phyloP scores from a whole-genome alignment of 2,888 invertebrate species.

The Deilephila porcellus region DNA sequence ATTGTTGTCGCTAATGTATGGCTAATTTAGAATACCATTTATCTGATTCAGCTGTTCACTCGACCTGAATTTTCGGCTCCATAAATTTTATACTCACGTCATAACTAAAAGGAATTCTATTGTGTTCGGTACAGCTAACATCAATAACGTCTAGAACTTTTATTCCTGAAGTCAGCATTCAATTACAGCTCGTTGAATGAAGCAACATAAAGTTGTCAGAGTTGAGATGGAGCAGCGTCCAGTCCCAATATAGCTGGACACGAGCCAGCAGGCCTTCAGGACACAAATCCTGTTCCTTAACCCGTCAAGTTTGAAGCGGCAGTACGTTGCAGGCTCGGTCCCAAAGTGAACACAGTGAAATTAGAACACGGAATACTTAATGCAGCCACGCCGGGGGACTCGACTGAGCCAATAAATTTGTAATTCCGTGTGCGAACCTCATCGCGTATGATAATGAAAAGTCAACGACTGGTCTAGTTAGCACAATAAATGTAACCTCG shows the following conservation, averaged over 20 bases:
- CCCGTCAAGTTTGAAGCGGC: constrained; percentile 59
- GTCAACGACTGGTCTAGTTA: constrained; percentile 60
- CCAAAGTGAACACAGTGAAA: constrained; percentile 48
- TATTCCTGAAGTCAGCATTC: constrained; percentile 49
- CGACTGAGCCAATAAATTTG: constrained; percentile 64
- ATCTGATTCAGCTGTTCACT: constrained; percentile 80
- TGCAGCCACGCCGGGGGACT: constrained; percentile 47
- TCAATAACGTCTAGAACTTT: constrained; percentile 48
- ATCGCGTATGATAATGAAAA: constrained; percentile 74
- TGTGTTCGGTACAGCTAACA: constrained; percentile 57
- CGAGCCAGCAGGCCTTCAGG: constrained; percentile 53
- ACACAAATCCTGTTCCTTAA: constrained; percentile 46
- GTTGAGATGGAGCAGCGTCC: constrained; percentile 57
- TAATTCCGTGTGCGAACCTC: constrained; percentile 64
- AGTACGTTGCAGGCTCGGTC: constrained; percentile 48
- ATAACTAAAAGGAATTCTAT: constrained; percentile 65
- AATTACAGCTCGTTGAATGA: constrained; percentile 46
- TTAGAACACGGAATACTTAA: constrained; percentile 50
- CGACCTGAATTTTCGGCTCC: constrained; percentile 76
- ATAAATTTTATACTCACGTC: constrained; percentile 69
- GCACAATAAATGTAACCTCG: constrained; percentile 54
- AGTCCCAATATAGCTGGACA: constrained; percentile 54
- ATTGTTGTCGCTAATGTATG: constrained; percentile 69
- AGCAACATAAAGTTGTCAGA: constrained; percentile 50
- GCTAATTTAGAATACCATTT: constrained; percentile 75